Evolutionary conservation across 64 coral and sea anemone genomes (phyloP), one percentile per base, ranked within the genome.

Genomic region (Orbicella faveolata): DNA sequence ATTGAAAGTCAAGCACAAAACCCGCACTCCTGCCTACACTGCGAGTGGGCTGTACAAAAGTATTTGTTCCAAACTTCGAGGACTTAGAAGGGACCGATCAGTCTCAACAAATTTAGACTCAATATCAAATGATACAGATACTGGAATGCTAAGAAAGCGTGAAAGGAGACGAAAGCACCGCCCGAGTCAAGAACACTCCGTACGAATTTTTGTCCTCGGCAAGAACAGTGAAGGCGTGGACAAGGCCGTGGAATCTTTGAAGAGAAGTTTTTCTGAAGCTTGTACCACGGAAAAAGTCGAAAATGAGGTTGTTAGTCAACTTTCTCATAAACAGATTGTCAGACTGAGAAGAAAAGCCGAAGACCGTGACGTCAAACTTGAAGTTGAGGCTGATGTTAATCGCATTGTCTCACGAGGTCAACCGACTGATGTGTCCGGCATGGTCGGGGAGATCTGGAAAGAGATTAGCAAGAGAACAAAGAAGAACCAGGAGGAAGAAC

Each of bases 371-470:
- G 64, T 92, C 10, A 73, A 72, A 66, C 61, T 92, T 30, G 84
- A 87, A 26, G 73, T 88, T 76, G 84, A 88, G 84, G 75, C 75
- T 61, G 65, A 79, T 2, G 34, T 88, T 10, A 44, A 79, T 35
- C 76, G 90, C 19, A 88, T 92, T 36, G 52, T 88, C 68, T 84
- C 88, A 34, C 86, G 76, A 23, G 91, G 91, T 63, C 73, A 80
- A 21, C 84, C 84, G 9, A 92, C 62, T 12, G 91, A 92, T 61
- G 84, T 92, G 34, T 79, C 65, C 8, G 76, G 53, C 20, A 92
- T 92, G 75, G 75, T 92, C 4, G 65, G 84, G 25, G 64, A 78
- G 20, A 73, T 92, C 59, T 92, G 75, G 74, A 33, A 92, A 41
- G 90, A 63, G 61, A 87, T 92, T 3, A 70, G 70, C 53, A 54